Evolutionary conservation across 2,888 invertebrate genomes (phyloP).

Genomic region (Alsophila aescularia): DNA sequence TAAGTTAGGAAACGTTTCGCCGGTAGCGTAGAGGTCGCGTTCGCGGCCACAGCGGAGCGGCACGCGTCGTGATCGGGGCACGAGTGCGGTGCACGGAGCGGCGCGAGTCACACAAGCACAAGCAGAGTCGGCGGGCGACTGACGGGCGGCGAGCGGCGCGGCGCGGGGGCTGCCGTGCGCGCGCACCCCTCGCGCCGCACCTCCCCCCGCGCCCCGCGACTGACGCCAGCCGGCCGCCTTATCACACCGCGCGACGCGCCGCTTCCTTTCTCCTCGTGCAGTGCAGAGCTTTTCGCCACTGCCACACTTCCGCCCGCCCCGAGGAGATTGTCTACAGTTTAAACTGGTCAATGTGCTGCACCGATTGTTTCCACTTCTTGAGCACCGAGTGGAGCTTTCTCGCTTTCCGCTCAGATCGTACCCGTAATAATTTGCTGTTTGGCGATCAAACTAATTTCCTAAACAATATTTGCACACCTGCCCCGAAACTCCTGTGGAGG

Average conservation of each 20-base stretch:
- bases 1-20: slow-evolving; percentile 81
- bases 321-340: slow-evolving; percentile 69
- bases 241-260: slow-evolving; percentile 78
- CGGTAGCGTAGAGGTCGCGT: slow-evolving; percentile 86
- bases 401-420: not conserved
- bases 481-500: slow-evolving; percentile 11
- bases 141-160: slow-evolving; percentile 76
- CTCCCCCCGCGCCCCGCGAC: slow-evolving; percentile 56
- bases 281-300: slow-evolving; percentile 83
- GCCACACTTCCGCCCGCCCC: slow-evolving; percentile 81
- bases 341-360: slow-evolving; percentile 72
- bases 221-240: slow-evolving; percentile 79
- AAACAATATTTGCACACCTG: slow-evolving; percentile 20
- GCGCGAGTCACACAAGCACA: slow-evolving; percentile 85
- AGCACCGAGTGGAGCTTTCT: slow-evolving; percentile 21
- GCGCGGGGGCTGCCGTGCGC: slow-evolving; percentile 78
- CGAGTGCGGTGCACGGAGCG: slow-evolving; percentile 83
- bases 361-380: slow-evolving; percentile 59
- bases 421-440: slow-evolving; percentile 13
- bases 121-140: slow-evolving; percentile 86
- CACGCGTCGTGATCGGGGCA: slow-evolving; percentile 83
- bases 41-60: slow-evolving; percentile 85
- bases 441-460: slow-evolving; percentile 16
- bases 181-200: slow-evolving; percentile 67
- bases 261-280: slow-evolving; percentile 84